Percentiles rank a stretch among this genome's conserved stretches.
These are phyloP conservation scores for Drosophila melanosoma DNA, from an alignment of 2,888 invertebrate genomes.

Conservation along the genomic window DNA sequence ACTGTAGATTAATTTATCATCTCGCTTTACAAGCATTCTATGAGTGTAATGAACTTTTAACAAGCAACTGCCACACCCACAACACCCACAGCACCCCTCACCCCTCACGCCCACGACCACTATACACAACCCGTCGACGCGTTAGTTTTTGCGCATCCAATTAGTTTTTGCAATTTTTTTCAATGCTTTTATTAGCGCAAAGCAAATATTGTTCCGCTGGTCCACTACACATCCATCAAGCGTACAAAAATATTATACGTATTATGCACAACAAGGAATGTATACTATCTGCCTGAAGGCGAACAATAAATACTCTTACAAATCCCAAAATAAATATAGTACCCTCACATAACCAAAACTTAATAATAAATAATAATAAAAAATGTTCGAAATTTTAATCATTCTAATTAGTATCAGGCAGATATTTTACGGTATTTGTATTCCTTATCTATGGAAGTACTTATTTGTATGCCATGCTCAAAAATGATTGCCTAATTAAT, in stretches of 20 bases:
- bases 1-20: slow-evolving; percentile 82
- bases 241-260: slow-evolving; percentile 29
- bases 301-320: slow-evolving; percentile 1
- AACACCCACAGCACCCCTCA: slow-evolving; percentile 33
- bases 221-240: slow-evolving; percentile 56
- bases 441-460: background rate
- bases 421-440: background rate
- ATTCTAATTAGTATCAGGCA: too few relatives aligned
- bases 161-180: slow-evolving; percentile 67
- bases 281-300: background rate
- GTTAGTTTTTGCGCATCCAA: slow-evolving; percentile 71
- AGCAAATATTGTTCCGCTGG: slow-evolving; percentile 67
- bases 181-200: slow-evolving; percentile 70
- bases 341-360: background rate
- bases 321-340: background rate
- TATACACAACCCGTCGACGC: slow-evolving; percentile 24
- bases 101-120: background rate
- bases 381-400: background rate
- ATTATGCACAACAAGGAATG: slow-evolving; percentile 1
- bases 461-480: slow-evolving; percentile 6
- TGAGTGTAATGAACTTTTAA: slow-evolving; percentile 82
- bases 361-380: background rate
- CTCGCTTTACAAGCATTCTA: slow-evolving; percentile 80
- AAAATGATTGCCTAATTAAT: slow-evolving; percentile 15
- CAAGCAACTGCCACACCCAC: slow-evolving; percentile 68